Conservation (phyloP, 2,113 vertebrate species). For the Pandion haliaetus region DNA sequence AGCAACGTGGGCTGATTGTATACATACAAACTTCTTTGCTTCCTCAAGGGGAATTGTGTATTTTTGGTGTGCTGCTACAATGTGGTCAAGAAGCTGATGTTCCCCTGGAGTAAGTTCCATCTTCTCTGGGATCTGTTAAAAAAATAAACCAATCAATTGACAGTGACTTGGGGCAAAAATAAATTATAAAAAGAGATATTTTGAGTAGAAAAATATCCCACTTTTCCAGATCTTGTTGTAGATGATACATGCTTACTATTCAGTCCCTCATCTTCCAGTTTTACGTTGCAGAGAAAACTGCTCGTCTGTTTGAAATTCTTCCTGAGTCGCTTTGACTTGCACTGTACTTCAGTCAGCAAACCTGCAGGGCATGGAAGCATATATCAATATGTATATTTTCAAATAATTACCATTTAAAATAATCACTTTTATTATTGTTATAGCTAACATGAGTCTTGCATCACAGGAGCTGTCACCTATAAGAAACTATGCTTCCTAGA, state of each 20-base stretch:
- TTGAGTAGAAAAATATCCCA: slow-evolving; percentile 28
- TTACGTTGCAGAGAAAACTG: slow-evolving; percentile 64
- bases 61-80: slow-evolving; percentile 86
- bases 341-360: slow-evolving; percentile 93
- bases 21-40: slow-evolving; percentile 79
- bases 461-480: not conserved
- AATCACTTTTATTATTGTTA: not conserved
- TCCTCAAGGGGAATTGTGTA: slow-evolving; percentile 78
- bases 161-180: not conserved
- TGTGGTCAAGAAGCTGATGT: slow-evolving; percentile 82
- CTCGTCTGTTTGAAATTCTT: slow-evolving; percentile 85
- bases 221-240: slow-evolving; percentile 80
- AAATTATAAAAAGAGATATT: not conserved
- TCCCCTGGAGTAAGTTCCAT: slow-evolving; percentile 81
- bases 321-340: slow-evolving; percentile 90
- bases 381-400: not conserved
- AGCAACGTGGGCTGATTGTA: not conserved
- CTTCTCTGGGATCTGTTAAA: slow-evolving; percentile 52
- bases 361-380: slow-evolving; percentile 61
- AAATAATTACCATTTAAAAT: not conserved
- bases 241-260: slow-evolving; percentile 84
- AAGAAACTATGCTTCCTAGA: not conserved
- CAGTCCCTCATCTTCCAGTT: slow-evolving; percentile 79
- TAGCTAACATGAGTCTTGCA: not conserved
- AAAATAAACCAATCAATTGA: not conserved